Evolutionary conservation across 2,113 vertebrate genomes (phyloP), one percentile per base, ranked within the genome.

Genomic region (Cololabis saira): DNA sequence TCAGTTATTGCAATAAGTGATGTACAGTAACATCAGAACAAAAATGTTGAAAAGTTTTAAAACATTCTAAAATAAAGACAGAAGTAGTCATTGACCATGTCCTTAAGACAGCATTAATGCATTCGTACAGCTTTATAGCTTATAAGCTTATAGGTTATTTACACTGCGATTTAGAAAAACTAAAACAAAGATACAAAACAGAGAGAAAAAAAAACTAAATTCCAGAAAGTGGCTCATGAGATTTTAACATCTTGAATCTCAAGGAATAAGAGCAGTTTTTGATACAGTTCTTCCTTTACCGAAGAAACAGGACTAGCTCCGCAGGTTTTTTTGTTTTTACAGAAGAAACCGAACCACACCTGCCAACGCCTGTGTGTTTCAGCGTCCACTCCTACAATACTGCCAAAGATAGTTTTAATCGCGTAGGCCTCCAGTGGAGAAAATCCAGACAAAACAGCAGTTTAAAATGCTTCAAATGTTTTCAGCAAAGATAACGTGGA

Each of bases 41-140:
- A 49, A 76, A 64, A 68, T 27, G 17, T 61, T 47, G 68, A 55
- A 72, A 51, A 51, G 22, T 17, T 18, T 65, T 53, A 19, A 44
- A 33, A 61, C 37, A 33, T 52, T 68, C 63, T 71, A 71, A 85
- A 78, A 81, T 80, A 82, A 78, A 83, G 67, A 72, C 3, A 52
- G 27, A 63, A 80, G 78, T 66, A 66, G 57, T 61, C 7, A 8
- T 55, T 63, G 52, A 64, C 55, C 19, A 42, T 79, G 56, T 74
- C 19, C 61, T 71, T 54, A 76, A 82, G 30, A 78, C 30, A 81
- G 22, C 30, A 54, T 74, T 81, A 81, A 82, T 81, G 72, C 72
- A 52, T 76, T 42, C 17, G 14, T 68, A 51, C 52, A 44, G 45
- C 50, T 69, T 56, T 65, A n/a, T n/a, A 47, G 62, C 44, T 71